Evolutionary conservation across 2,797 vertebrate genomes (phyloP).

Genomic region (Diplodus puntazzo): DNA sequence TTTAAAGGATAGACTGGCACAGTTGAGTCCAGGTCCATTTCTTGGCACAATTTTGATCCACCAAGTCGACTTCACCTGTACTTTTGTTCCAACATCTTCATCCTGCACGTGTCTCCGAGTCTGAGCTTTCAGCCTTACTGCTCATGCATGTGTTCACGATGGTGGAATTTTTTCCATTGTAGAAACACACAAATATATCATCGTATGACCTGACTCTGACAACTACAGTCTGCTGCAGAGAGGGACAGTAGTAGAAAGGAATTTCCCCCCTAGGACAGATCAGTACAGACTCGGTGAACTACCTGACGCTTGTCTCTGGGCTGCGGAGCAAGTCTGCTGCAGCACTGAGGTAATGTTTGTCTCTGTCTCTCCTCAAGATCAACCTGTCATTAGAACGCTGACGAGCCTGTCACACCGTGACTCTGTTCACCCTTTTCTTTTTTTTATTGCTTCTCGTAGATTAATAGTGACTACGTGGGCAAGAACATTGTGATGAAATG

Average conservation of each 20-base stretch:
- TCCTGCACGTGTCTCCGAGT: slow-evolving; percentile 26
- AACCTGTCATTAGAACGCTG: slow-evolving; percentile 75
- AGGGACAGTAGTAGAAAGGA: slow-evolving; percentile 80
- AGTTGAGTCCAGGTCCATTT: too few relatives aligned
- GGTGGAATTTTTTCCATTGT: slow-evolving; percentile 76
- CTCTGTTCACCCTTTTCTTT: slow-evolving; percentile 39
- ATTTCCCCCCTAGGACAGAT: slow-evolving; percentile 80
- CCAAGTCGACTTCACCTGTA: neutral
- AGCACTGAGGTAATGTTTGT: slow-evolving; percentile 81
- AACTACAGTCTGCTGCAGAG: slow-evolving; percentile 77
- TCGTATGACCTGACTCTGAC: slow-evolving; percentile 75
- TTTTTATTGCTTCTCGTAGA: slow-evolving; percentile 41
- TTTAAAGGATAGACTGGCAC: neutral
- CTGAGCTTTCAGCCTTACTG: slow-evolving; percentile 31
- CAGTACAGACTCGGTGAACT: slow-evolving; percentile 74
- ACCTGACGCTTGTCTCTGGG: slow-evolving; percentile 66
- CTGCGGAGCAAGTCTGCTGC: slow-evolving; percentile 66
- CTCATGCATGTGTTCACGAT: slow-evolving; percentile 63
- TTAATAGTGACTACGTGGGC: slow-evolving; percentile 20
- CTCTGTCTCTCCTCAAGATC: slow-evolving; percentile 76
- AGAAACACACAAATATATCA: slow-evolving; percentile 78
- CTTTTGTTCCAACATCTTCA: slow-evolving; percentile 24
- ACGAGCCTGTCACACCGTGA: slow-evolving; percentile 62
- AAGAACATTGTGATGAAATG: slow-evolving; percentile 4
- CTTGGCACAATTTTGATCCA: neutral